phyloP scores from a whole-genome alignment of 2,888 invertebrate species.

The Rhagophthalmus giganteus region DNA sequence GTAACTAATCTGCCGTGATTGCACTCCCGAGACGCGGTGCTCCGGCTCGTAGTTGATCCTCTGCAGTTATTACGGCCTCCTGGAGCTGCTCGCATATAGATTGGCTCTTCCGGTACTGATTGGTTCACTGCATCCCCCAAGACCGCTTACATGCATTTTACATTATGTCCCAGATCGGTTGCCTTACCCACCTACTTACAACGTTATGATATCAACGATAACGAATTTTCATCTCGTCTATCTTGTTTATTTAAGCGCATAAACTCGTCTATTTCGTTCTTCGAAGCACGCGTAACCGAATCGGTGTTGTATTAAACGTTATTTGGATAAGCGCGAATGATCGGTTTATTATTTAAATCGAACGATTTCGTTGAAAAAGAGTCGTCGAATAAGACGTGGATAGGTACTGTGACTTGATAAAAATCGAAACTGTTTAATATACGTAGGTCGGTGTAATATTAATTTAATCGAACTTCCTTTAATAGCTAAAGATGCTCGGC shows the following conservation, averaged over 20 bases:
- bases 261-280: too few relatives aligned
- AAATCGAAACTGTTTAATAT: too few relatives aligned
- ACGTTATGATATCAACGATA: slow-evolving; percentile 14
- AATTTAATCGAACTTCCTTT: too few relatives aligned
- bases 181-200: slow-evolving; percentile 1
- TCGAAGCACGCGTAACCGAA: too few relatives aligned
- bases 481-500: too few relatives aligned
- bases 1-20: slow-evolving; percentile 48
- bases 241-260: too few relatives aligned
- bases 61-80: slow-evolving; percentile 43
- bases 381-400: too few relatives aligned
- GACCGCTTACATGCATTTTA: slow-evolving; percentile 29
- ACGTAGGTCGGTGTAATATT: too few relatives aligned
- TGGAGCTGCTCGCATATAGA: slow-evolving; percentile 41
- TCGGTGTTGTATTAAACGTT: too few relatives aligned
- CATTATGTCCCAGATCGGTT: slow-evolving; percentile 13
- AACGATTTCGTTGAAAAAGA: too few relatives aligned
- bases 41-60: slow-evolving; percentile 35
- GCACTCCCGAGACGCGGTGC: slow-evolving; percentile 43
- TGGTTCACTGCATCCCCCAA: slow-evolving; percentile 40
- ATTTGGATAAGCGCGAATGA: neutral
- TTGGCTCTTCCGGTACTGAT: slow-evolving; percentile 40
- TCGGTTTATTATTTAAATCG: too few relatives aligned
- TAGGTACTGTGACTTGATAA: too few relatives aligned
- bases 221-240: slow-evolving; percentile 9